These are phyloP conservation scores for Rostratula benghalensis DNA, from an alignment of 2,113 vertebrate genomes.

Conservation along the genomic window DNA sequence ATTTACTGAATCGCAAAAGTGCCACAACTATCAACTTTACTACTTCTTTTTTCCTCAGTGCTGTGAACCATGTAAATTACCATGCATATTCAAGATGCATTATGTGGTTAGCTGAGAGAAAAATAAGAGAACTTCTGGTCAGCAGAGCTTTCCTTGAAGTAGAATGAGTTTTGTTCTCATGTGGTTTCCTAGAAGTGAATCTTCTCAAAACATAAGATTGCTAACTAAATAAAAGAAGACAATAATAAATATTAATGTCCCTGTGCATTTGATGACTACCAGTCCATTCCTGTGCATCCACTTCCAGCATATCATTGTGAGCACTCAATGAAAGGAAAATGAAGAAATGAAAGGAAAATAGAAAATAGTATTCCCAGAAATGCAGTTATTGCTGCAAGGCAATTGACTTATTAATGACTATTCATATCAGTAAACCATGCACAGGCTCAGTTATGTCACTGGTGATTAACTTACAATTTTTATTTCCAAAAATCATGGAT, in stretches of 20 bases:
- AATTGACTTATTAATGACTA: neutral
- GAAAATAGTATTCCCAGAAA: too few species aligned
- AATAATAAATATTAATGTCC: neutral
- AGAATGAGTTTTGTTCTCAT: neutral
- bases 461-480: neutral
- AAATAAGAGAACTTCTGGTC: neutral
- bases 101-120: neutral
- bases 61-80: neutral
- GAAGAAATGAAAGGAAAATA: neutral
- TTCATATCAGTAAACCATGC: neutral
- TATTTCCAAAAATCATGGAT: neutral
- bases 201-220: neutral
- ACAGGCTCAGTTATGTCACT: neutral
- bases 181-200: neutral
- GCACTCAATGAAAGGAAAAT: neutral
- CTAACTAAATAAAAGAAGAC: neutral
- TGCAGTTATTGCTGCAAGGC: neutral
- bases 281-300: neutral
- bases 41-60: neutral
- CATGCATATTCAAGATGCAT: neutral
- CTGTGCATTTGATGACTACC: neutral
- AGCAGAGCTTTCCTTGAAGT: neutral
- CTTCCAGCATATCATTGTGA: neutral
- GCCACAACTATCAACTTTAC: neutral
- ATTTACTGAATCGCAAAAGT: neutral